phyloP scores from a whole-genome alignment of 1,140 invertebrate genomes.

The Gonioctena quinquepunctata region DNA sequence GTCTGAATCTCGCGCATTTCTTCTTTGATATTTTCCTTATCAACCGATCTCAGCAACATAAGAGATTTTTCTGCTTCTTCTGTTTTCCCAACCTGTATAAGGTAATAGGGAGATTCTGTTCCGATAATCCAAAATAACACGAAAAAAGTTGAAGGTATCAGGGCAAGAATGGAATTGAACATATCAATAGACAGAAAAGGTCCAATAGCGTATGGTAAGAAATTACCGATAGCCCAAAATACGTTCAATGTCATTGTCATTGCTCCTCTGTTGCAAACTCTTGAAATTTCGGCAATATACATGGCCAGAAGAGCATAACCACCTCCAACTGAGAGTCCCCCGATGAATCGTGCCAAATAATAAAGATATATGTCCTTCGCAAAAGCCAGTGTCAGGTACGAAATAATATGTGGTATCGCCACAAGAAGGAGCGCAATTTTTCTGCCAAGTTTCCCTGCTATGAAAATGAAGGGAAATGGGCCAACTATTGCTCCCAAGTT shows the following conservation, averaged over 20 bases:
- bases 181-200: conserved; percentile 40
- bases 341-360: conserved; percentile 60
- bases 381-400: conserved; percentile 67
- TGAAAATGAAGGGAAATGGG: conserved; percentile 40
- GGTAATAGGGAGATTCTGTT: conserved; percentile 79
- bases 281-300: conserved; percentile 69
- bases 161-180: conserved; percentile 58
- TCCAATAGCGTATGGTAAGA: conserved; percentile 39
- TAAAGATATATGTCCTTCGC: conserved; percentile 58
- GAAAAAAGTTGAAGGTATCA: conserved; percentile 59
- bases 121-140: conserved; percentile 54
- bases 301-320: conserved; percentile 67
- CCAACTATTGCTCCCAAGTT: conserved; percentile 75
- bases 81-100: conserved; percentile 63
- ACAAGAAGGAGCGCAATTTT: conserved; percentile 53
- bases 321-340: conserved; percentile 70
- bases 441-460: conserved; percentile 54
- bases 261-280: conserved; percentile 67
- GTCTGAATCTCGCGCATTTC: conserved; percentile 57
- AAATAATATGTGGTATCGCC: conserved; percentile 64
- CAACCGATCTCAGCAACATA: conserved; percentile 63
- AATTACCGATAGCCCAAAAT: conserved; percentile 37
- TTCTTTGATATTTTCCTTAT: conserved; percentile 59
- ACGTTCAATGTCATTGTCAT: conserved; percentile 29
- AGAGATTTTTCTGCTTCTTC: conserved; percentile 67